Evolutionary conservation across 2,113 vertebrate species (phyloP).

Genomic region (Amphiprion ocellaris): DNA sequence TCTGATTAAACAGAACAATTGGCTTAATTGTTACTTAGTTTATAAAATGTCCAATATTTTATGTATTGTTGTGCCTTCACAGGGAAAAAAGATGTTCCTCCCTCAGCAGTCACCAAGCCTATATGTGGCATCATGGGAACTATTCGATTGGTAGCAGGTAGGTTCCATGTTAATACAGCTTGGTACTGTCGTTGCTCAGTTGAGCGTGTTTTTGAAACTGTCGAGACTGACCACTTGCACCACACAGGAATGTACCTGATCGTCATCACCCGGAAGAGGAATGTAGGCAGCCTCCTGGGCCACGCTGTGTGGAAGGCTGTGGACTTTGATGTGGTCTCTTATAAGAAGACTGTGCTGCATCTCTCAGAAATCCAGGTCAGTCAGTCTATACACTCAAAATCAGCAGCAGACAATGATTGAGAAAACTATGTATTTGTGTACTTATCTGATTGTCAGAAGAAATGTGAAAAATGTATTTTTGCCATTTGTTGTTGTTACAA

Average conservation of each 20-base stretch:
- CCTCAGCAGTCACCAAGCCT: constrained; percentile 92
- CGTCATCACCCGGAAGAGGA: constrained; percentile 96
- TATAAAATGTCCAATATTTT: not conserved
- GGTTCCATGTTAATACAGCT: not conserved
- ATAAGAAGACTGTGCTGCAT: constrained; percentile 97
- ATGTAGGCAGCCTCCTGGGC: constrained; percentile 93
- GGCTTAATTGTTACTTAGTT: too few species aligned
- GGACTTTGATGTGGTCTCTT: constrained; percentile 96
- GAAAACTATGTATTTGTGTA: too few species aligned
- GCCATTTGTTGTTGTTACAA: too few species aligned
- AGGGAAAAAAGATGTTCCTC: constrained; percentile 95
- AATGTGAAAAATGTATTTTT: too few species aligned
- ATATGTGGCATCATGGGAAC: constrained; percentile 97
- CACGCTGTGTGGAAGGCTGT: constrained; percentile 96
- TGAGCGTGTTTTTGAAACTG: not conserved
- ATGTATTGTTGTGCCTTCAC: constrained; percentile 12
- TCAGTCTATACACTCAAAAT: too few species aligned
- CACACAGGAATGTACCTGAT: constrained; percentile 95
- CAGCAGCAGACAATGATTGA: too few species aligned
- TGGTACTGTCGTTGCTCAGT: not conserved
- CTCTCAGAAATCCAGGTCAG: constrained; percentile 96
- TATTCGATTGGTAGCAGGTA: constrained; percentile 95
- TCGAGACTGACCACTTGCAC: not conserved
- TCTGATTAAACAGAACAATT: too few species aligned
- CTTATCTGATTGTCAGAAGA: too few species aligned